Percentiles rank a stretch among this genome's conserved stretches.
Conservation (phyloP, 2,888 invertebrate genomes). For the Hemistola chrysoprasaria region DNA sequence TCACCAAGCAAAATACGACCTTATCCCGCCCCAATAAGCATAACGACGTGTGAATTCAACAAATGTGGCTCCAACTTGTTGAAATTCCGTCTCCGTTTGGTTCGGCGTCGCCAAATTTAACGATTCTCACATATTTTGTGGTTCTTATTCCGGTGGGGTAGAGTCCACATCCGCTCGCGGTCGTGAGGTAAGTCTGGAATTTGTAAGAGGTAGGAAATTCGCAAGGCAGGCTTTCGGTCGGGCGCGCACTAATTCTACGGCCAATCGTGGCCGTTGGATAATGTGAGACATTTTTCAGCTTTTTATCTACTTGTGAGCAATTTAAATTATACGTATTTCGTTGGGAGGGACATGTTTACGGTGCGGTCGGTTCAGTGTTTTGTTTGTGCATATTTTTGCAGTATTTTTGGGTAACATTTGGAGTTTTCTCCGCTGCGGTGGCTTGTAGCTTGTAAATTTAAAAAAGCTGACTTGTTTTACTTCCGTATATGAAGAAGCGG, state of each 20-base stretch:
- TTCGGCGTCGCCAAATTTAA: slow-evolving; percentile 62
- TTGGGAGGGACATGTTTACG: slow-evolving; percentile 36
- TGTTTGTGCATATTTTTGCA: slow-evolving; percentile 26
- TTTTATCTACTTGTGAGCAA: slow-evolving; percentile 47
- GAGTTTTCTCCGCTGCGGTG: slow-evolving; percentile 11
- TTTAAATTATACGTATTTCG: slow-evolving; percentile 36
- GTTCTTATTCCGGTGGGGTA: slow-evolving; percentile 46
- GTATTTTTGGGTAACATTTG: slow-evolving; percentile 21
- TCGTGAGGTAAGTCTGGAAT: slow-evolving; percentile 27
- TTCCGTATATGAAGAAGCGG: not conserved
- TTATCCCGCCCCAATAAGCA: slow-evolving; percentile 44
- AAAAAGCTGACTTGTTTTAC: slow-evolving; percentile 7
- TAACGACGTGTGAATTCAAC: slow-evolving; percentile 40
- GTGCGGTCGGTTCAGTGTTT: slow-evolving; percentile 32
- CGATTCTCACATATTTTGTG: slow-evolving; percentile 40
- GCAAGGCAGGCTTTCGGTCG: slow-evolving; percentile 72
- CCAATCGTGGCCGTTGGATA: slow-evolving; percentile 68
- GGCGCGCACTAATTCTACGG: slow-evolving; percentile 72
- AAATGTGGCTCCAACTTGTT: slow-evolving; percentile 72
- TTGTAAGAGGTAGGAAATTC: slow-evolving; percentile 65
- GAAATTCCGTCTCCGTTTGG: slow-evolving; percentile 76
- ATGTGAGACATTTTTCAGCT: slow-evolving; percentile 63
- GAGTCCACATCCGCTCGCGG: slow-evolving; percentile 48
- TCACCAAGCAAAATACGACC: slow-evolving; percentile 43
- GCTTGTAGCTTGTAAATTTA: slow-evolving; percentile 13